Base-by-base conservation (phyloP, 2,888 invertebrate species). In the Tryphoninae sp. region DNA sequence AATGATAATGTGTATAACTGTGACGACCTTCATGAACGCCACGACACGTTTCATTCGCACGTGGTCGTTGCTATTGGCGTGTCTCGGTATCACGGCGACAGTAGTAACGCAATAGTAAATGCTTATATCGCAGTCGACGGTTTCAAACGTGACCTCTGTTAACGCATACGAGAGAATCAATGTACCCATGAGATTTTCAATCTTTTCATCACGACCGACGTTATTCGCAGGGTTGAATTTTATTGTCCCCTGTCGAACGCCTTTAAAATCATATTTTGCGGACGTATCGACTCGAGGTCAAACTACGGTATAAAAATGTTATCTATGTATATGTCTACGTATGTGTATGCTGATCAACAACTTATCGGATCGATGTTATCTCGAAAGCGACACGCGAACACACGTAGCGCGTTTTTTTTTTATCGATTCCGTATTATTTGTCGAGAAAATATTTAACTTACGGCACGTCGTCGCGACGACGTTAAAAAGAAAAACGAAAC, bases 41-140 rank as follows among this genome's bases (percentile, higher is more conserved):
- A 26, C 33, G 71, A 23, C 76, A 76, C 62, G 68, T 77, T 79
- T 82, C 72, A 79, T 79, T 82, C 82, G 69, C 82, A 79, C 76
- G 76, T 64, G 79, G 68, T 40, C 68, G 62, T 58, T 69, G 59
- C 42, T 33, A 19, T 53, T 65, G 75, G 0, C 16, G 19, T 22
- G 55, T 19, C 16, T 55, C 45, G 42, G 40, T 69, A 13, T 11
- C 53, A 33, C 53, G n/a, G n/a, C 53, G 26, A 68, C 22, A 16
- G 53, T 33, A 53, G 53, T 53, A 68, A 68, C 51, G 26, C 53
- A 33, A 33, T 68, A 33, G 62, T 68, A 73, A 59, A 67, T 16
- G 67, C 59, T 67, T 45, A 58, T 55, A 13, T 26, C 45, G 23
- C 64, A 26, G 16, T 65, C 59, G 79, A 55, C 61, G 67, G 42